Evolutionary conservation across 2,888 invertebrate species (phyloP).

Genomic region (Melanostoma mellinum): DNA sequence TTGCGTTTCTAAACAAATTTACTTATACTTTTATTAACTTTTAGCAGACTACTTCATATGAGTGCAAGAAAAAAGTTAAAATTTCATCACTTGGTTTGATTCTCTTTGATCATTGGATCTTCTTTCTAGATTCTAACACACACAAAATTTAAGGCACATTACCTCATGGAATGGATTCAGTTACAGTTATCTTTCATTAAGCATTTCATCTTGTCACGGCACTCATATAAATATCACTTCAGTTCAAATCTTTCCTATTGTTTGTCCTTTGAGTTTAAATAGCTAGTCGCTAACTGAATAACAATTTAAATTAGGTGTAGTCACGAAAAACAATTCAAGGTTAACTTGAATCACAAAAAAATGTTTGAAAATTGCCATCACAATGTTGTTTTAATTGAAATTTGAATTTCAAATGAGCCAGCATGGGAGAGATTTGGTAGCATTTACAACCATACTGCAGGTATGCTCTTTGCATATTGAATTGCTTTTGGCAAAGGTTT

Average conservation of each 20-base stretch:
- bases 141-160: slow-evolving; percentile 65
- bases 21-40: slow-evolving; percentile 11
- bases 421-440: background rate
- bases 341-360: slow-evolving; percentile 4
- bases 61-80: slow-evolving; percentile 12
- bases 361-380: background rate
- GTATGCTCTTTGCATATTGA: slow-evolving; percentile 49
- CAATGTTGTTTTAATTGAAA: background rate
- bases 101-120: slow-evolving; percentile 48
- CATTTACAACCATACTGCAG: slow-evolving; percentile 15
- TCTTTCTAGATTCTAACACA: slow-evolving; percentile 48
- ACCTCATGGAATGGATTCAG: slow-evolving; percentile 59
- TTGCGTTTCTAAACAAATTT: slow-evolving; percentile 56
- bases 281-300: slow-evolving; percentile 22
- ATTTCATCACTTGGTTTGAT: slow-evolving; percentile 32
- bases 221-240: background rate
- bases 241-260: slow-evolving; percentile 24
- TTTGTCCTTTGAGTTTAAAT: slow-evolving; percentile 11
- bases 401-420: slow-evolving; percentile 48
- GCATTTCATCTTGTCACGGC: background rate
- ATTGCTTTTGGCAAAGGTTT: slow-evolving; percentile 19
- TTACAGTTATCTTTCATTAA: slow-evolving; percentile 14
- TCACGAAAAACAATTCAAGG: slow-evolving; percentile 22
- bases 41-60: slow-evolving; percentile 17
- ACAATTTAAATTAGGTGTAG: slow-evolving; percentile 6